Evolutionary conservation across 2,113 vertebrate genomes (phyloP).

Genomic region (Rhinolophus ferrumequinum): DNA sequence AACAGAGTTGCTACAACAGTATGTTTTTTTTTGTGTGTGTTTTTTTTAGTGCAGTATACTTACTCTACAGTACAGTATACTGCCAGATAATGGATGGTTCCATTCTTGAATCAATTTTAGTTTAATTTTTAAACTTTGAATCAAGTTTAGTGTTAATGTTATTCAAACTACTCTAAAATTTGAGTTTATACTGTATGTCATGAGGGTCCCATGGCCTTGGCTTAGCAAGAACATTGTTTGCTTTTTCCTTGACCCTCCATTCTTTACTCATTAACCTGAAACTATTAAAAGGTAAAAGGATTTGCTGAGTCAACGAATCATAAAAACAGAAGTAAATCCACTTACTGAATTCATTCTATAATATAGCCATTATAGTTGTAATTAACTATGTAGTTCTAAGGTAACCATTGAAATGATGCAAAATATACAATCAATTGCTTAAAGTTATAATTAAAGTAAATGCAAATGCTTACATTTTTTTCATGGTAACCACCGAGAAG

Average conservation of each 20-base stretch:
- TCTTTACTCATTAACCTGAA: conserved; percentile 57
- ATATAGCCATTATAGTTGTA: background rate
- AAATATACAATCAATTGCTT: background rate
- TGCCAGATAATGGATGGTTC: background rate
- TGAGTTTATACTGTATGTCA: background rate
- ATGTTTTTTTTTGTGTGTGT: too few relatives aligned
- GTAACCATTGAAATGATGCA: background rate
- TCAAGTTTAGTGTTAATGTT: conserved; percentile 4
- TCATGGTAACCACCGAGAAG: background rate
- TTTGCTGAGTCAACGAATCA: conserved; percentile 15
- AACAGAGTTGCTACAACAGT: background rate
- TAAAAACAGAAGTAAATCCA: conserved; percentile 23
- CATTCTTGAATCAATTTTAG: background rate
- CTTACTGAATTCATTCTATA: background rate
- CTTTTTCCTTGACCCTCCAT: conserved; percentile 19
- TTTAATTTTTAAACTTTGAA: background rate
- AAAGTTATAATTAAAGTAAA: background rate
- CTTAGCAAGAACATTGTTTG: conserved; percentile 34
- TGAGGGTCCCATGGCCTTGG: background rate
- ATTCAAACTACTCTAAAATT: background rate
- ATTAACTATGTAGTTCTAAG: background rate
- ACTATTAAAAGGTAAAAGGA: conserved; percentile 58
- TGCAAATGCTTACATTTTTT: background rate
- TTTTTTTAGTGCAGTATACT: background rate
- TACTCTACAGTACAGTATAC: background rate